Conservation (phyloP, 1,140 invertebrate species). For the Drosophila lini region DNA sequence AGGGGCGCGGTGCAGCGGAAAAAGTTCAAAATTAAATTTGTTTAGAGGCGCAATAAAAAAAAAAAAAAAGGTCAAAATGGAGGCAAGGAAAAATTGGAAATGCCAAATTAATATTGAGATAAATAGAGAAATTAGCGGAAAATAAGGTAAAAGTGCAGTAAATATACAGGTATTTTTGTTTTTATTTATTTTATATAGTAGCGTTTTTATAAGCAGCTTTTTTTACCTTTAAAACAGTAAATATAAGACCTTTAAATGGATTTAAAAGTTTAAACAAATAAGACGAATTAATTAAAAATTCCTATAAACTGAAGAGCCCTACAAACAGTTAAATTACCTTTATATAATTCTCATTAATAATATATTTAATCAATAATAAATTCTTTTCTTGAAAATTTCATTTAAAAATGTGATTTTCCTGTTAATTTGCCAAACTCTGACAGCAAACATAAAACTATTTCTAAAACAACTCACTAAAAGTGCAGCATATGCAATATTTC, state of each 20-base stretch:
- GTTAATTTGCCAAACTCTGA: not conserved
- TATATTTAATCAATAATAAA: too few relatives aligned
- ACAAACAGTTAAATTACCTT: too few relatives aligned
- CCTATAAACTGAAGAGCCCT: too few relatives aligned
- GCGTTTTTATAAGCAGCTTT: too few relatives aligned
- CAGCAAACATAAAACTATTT: not conserved
- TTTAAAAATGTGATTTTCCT: not conserved
- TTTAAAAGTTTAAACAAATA: too few relatives aligned
- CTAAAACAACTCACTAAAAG: not conserved
- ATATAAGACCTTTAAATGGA: not conserved
- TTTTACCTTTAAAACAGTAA: too few relatives aligned
- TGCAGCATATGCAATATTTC: not conserved
- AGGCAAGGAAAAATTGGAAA: slow-evolving; percentile 51
- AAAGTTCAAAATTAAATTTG: slow-evolving; percentile 72
- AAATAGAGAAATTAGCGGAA: slow-evolving; percentile 7
- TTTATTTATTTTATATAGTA: not conserved
- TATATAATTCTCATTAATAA: too few relatives aligned
- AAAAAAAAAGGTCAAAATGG: not conserved
- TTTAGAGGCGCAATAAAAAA: slow-evolving; percentile 34
- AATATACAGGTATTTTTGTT: not conserved
- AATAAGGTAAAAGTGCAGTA: not conserved
- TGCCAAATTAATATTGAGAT: slow-evolving; percentile 65
- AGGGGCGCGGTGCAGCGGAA: slow-evolving; percentile 5
- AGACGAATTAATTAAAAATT: too few relatives aligned
- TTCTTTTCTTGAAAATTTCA: not conserved